Conservation (phyloP, 37 sponge, comb jelly and placozoan genomes). For the Bolinopsis microptera region DNA sequence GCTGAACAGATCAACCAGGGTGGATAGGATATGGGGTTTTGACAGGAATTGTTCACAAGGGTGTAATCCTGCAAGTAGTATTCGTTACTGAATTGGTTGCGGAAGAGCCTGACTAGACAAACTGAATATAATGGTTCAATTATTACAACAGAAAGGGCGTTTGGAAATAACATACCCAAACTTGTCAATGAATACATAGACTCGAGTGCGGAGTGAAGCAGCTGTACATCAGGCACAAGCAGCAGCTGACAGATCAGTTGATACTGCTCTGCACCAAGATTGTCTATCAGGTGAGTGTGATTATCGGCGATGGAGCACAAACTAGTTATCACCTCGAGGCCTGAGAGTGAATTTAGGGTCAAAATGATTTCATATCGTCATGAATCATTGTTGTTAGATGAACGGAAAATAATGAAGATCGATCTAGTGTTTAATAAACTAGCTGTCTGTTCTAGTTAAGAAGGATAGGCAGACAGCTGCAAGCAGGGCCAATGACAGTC, state of each 20-base stretch:
- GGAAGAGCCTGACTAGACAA: too few species aligned
- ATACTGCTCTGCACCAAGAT: not conserved
- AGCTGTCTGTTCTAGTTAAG: too few species aligned
- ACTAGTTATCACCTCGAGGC: not conserved
- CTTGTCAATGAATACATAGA: not conserved
- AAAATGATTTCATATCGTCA: not conserved
- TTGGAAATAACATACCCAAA: too few species aligned
- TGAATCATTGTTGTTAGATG: too few species aligned
- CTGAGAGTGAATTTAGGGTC: not conserved
- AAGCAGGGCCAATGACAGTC: not conserved
- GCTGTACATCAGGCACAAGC: slow-evolving; percentile 44
- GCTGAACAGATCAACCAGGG: not conserved
- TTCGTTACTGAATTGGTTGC: not conserved
- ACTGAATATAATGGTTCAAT: too few species aligned
- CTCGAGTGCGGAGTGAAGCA: not conserved
- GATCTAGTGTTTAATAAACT: too few species aligned
- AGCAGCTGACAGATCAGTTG: not conserved
- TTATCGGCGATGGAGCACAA: not conserved
- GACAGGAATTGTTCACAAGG: not conserved
- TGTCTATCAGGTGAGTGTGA: not conserved
- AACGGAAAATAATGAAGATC: too few species aligned
- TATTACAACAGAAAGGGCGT: too few species aligned
- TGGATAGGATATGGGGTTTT: not conserved
- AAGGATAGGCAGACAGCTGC: not conserved
- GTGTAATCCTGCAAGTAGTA: not conserved